A percentile compares a stretch with the other conserved stretches of the same genome.
Evolutionary conservation across 2,888 invertebrate genomes (phyloP).

Genomic region (Siphonodentalium dalli): DNA sequence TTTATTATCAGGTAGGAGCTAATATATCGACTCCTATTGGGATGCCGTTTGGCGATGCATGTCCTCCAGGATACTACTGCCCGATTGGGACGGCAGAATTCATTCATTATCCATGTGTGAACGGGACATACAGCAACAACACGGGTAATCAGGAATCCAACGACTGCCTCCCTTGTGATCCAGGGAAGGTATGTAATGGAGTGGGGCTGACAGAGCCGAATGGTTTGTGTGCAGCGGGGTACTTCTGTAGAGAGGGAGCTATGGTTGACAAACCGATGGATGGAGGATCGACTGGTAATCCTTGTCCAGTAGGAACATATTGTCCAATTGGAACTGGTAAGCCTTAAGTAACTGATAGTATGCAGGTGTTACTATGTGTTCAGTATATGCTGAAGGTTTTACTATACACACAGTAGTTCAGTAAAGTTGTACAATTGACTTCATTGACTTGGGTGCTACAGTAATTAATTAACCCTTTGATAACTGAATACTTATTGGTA

Average conservation of each 20-base stretch:
- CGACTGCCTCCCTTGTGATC: constrained; percentile 56
- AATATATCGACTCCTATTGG: constrained; percentile 37
- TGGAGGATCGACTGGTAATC: constrained; percentile 57
- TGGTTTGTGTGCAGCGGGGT: constrained; percentile 55
- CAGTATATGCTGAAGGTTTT: background rate
- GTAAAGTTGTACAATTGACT: no score
- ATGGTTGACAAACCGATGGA: constrained; percentile 54
- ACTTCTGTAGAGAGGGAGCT: constrained; percentile 55
- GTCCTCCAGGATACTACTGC: constrained; percentile 60
- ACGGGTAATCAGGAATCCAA: constrained; percentile 41
- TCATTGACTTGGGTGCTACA: no score
- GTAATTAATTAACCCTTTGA: no score
- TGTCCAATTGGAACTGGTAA: constrained; percentile 57
- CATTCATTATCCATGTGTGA: constrained; percentile 48
- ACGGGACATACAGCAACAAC: constrained; percentile 60
- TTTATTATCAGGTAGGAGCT: constrained; percentile 50
- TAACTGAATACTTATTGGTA: no score
- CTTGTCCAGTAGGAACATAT: constrained; percentile 54
- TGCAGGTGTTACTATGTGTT: no score
- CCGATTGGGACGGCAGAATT: constrained; percentile 50
- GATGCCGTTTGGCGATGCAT: constrained; percentile 47
- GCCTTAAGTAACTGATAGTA: background rate
- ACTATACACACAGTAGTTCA: background rate
- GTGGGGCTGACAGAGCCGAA: constrained; percentile 51
- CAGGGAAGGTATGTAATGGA: constrained; percentile 55